phyloP scores from a whole-genome alignment of 2,888 invertebrate species.

The Polyommatus iphigenia region DNA sequence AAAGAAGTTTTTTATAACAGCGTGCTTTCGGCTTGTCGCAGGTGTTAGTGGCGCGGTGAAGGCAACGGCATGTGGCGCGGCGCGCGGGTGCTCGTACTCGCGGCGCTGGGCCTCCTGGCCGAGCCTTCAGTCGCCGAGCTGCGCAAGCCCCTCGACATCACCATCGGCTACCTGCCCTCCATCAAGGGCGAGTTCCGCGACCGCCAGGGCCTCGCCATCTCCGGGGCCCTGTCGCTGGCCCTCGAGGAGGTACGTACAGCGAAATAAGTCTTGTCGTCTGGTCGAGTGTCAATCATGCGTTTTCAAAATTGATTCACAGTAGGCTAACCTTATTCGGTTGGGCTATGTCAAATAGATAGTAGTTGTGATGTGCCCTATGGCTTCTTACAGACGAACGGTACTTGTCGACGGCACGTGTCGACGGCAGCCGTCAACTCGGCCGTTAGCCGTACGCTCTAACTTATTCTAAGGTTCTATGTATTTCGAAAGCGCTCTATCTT shows the following conservation, averaged over 20 bases:
- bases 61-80: constrained; percentile 83
- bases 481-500: too few species aligned
- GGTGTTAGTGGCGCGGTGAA: constrained; percentile 66
- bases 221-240: constrained; percentile 94
- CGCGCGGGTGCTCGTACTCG: constrained; percentile 83
- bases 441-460: too few species aligned
- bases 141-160: constrained; percentile 78
- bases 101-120: constrained; percentile 80
- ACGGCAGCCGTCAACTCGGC: too few species aligned
- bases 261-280: background rate
- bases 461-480: too few species aligned
- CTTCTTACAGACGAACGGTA: too few species aligned
- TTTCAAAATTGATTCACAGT: too few species aligned
- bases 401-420: too few species aligned
- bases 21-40: constrained; percentile 38
- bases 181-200: constrained; percentile 88
- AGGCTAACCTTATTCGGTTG: too few species aligned
- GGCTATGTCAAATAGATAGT: too few species aligned
- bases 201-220: constrained; percentile 91
- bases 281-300: too few species aligned
- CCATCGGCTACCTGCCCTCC: constrained; percentile 92
- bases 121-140: constrained; percentile 72
- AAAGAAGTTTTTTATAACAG: background rate
- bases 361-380: too few species aligned
- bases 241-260: constrained; percentile 85